Evolutionary conservation across 2,797 vertebrate species (phyloP), one percentile per base, ranked within the genome.

Genomic region (Astyanax mexicanus): DNA sequence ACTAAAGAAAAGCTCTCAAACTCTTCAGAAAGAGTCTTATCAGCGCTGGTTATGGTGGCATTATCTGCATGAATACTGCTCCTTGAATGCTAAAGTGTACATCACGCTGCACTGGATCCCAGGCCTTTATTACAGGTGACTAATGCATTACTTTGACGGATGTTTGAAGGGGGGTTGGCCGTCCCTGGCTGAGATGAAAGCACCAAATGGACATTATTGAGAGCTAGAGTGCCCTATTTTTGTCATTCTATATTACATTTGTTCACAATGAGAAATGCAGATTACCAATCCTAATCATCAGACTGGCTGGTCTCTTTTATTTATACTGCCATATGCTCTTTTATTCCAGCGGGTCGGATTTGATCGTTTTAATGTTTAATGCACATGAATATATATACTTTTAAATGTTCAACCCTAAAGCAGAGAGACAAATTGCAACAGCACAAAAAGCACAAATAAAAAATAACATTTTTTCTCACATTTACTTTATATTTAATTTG

Each of bases 71-170:
- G 29, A 68, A 68, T 35, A 12, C 45, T 49, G 10, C 29, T 37
- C 17, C n/a, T 37, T 32, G 25, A 45, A 65, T 27, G 23, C 40
- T 45, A 37, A 47, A 67, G 27, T 19, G 17, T 49, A 13, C 45
- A 49, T 17, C 45, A 12, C n/a, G 21, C 47, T 23, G n/a, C 65
- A 51, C 11, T 51, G 29, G 11, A 42, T 13, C 37, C 37, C 27
- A 25, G 27, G 27, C 13, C 25, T 7, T 62, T 60, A n/a, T 35
- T 23, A 62, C 19, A 62, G 21, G 60, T 42, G 60, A 21, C 65
- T 47, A 35, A 51, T 51, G 27, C 45, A 45, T 51, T n/a, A 51
- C n/a, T 51, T 11, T 68, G 65, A 51, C 65, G 6, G 19, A 51
- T 52, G 32, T 67, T 32, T 47, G 45, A 67, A 47, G 44, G 17